These are phyloP conservation scores for Zelostemma sp. DNA, from an alignment of 1,140 invertebrate genomes.

Conservation along the genomic window DNA sequence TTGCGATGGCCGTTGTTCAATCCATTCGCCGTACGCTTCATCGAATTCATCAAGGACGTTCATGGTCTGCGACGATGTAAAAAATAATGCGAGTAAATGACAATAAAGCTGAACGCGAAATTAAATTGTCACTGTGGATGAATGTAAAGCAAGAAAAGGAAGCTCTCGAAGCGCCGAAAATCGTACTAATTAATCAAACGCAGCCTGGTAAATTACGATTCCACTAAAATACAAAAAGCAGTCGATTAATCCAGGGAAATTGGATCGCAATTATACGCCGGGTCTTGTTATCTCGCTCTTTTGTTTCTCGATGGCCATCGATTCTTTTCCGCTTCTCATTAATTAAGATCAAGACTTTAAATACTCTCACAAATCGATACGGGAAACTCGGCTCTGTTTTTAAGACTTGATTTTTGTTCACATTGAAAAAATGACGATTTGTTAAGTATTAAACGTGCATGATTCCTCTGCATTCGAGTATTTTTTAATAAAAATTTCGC, in stretches of 20 bases:
- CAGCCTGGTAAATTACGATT: conserved; percentile 37
- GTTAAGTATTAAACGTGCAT: no score
- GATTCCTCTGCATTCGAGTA: no score
- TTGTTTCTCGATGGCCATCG: conserved; percentile 36
- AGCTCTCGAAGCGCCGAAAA: conserved; percentile 33
- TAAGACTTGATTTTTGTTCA: conserved; percentile 4
- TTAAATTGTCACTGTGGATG: no score
- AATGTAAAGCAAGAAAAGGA: no score
- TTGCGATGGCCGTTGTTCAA: conserved; percentile 18
- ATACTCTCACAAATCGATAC: conserved; percentile 2
- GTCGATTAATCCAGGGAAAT: conserved; percentile 25
- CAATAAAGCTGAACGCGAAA: no score
- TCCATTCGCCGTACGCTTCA: not conserved
- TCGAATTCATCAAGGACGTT: no score
- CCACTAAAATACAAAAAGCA: conserved; percentile 22
- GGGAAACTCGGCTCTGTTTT: not conserved
- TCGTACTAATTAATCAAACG: conserved; percentile 41
- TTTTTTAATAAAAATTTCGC: no score
- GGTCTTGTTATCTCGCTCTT: conserved; percentile 31
- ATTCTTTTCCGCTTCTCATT: conserved; percentile 42
- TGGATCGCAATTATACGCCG: conserved; percentile 41
- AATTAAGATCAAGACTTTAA: conserved; percentile 44
- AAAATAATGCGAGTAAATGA: no score
- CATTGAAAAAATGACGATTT: no score
- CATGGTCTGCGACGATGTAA: no score